A percentile compares a stretch with the other conserved stretches of the same genome.
Conservation (phyloP, 64 coral and sea anemone species). For the Pocillopora verrucosa region DNA sequence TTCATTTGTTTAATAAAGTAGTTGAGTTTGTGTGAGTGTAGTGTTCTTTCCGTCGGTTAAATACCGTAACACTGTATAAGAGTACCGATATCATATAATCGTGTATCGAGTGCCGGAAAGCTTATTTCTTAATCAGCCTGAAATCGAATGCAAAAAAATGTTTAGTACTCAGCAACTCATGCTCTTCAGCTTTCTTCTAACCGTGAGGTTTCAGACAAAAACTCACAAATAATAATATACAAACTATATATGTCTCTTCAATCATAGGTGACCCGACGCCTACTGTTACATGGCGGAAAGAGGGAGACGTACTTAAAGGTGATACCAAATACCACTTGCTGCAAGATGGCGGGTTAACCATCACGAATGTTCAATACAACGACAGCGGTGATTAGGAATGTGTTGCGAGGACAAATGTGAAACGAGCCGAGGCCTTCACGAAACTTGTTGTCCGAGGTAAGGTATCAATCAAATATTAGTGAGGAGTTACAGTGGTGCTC, state of each 20-base stretch:
- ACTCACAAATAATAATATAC: background rate
- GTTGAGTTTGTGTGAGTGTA: too few species aligned
- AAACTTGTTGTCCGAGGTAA: slow-evolving; percentile 52
- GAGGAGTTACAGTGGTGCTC: too few species aligned
- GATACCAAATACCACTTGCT: slow-evolving; percentile 2
- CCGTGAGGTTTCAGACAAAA: too few species aligned
- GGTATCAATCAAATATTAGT: background rate
- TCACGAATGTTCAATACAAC: slow-evolving; percentile 32
- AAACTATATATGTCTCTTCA: background rate
- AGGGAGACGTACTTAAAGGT: background rate
- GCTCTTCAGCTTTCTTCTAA: too few species aligned
- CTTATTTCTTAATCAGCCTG: too few species aligned
- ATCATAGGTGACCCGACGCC: slow-evolving; percentile 33
- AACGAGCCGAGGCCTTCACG: slow-evolving; percentile 28
- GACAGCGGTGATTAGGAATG: slow-evolving; percentile 63
- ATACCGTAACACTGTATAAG: too few species aligned
- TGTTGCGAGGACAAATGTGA: slow-evolving; percentile 28
- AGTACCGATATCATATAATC: too few species aligned
- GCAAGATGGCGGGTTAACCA: slow-evolving; percentile 29
- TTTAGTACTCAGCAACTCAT: too few species aligned
- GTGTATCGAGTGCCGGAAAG: too few species aligned
- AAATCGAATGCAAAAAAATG: background rate
- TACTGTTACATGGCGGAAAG: slow-evolving; percentile 22
- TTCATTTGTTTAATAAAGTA: too few species aligned
- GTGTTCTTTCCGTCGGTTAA: too few species aligned